Percentiles rank a stretch among this genome's conserved stretches.
Evolutionary conservation across 2,113 vertebrate species (phyloP).

Genomic region (Ailuropoda melanoleuca): DNA sequence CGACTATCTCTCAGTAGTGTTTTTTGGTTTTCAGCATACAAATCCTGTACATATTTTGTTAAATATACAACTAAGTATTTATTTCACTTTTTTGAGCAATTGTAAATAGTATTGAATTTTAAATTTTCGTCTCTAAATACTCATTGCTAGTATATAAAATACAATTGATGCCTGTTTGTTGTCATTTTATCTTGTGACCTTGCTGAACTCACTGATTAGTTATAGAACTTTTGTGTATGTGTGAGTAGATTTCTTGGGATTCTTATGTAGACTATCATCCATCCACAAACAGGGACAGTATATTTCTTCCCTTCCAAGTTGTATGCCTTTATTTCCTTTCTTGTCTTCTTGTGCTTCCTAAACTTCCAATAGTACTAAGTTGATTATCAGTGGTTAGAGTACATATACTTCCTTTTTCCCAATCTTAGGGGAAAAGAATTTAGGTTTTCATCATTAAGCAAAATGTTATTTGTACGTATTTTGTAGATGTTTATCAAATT

Average conservation of each 20-base stretch:
- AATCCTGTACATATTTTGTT: not conserved
- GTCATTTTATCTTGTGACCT: not conserved
- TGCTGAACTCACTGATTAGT: not conserved
- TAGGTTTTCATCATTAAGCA: not conserved
- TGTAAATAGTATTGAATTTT: not conserved
- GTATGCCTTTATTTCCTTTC: not conserved
- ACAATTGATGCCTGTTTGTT: not conserved
- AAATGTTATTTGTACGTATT: not conserved
- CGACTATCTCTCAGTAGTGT: not conserved
- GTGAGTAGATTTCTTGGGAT: not conserved
- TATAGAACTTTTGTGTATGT: not conserved
- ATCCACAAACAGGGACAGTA: not conserved
- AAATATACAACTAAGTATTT: not conserved
- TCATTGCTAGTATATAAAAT: not conserved
- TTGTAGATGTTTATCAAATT: not conserved
- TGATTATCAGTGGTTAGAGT: not conserved
- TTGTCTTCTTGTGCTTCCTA: not conserved
- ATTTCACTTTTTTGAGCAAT: not conserved
- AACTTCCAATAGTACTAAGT: not conserved
- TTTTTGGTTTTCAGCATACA: not conserved
- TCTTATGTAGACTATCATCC: not conserved
- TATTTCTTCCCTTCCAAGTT: not conserved
- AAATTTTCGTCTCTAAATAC: not conserved
- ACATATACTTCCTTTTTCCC: not conserved
- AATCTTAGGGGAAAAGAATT: not conserved